These are phyloP conservation scores for Meliscaeva auricollis DNA, from an alignment of 2,888 invertebrate genomes.

Conservation along the genomic window DNA sequence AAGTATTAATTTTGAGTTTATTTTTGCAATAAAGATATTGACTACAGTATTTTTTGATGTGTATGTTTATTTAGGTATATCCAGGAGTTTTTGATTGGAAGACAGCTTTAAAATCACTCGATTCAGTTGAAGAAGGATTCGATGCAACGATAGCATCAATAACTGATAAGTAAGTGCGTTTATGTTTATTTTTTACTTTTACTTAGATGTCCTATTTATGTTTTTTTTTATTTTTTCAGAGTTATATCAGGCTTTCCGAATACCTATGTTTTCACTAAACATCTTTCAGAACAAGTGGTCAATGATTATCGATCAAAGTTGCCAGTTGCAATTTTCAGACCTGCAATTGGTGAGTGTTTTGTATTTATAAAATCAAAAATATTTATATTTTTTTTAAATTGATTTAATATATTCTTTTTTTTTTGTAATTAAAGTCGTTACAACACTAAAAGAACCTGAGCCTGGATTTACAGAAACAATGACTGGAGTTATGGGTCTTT, in stretches of 20 bases:
- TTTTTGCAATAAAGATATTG: not conserved
- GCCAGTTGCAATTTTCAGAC: slow-evolving; percentile 92
- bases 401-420: not conserved
- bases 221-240: slow-evolving; percentile 65
- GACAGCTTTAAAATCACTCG: slow-evolving; percentile 78
- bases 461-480: slow-evolving; percentile 79
- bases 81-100: slow-evolving; percentile 80
- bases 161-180: slow-evolving; percentile 79
- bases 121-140: slow-evolving; percentile 71
- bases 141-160: slow-evolving; percentile 77
- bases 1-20: not conserved
- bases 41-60: not conserved
- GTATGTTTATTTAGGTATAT: slow-evolving; percentile 79
- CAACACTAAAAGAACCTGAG: slow-evolving; percentile 78
- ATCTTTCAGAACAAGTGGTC: slow-evolving; percentile 92
- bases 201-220: not conserved
- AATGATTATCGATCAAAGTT: slow-evolving; percentile 87
- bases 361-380: not conserved
- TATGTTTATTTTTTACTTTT: not conserved
- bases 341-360: slow-evolving; percentile 90
- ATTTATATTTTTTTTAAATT: not conserved
- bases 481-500: slow-evolving; percentile 80
- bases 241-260: slow-evolving; percentile 87
- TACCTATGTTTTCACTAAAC: slow-evolving; percentile 96
- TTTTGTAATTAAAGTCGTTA: slow-evolving; percentile 79